Percentiles rank a stretch among this genome's conserved stretches.
These are phyloP conservation scores for Electrona antarctica DNA, from an alignment of 2,113 vertebrate species.

Conservation along the genomic window DNA sequence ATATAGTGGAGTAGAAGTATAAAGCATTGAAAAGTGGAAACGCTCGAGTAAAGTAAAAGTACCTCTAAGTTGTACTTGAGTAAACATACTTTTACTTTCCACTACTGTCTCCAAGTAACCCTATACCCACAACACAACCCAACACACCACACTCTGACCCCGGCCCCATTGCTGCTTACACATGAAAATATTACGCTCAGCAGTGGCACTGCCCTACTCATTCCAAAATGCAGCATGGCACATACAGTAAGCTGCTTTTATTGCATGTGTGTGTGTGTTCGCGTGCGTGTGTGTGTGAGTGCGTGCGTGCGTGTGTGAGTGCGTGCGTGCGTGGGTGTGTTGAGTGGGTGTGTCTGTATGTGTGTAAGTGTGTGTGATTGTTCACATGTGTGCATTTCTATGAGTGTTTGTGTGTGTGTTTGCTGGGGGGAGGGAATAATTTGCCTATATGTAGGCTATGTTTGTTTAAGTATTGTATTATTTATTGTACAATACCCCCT, in stretches of 20 bases:
- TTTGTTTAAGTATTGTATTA: conserved; percentile 72
- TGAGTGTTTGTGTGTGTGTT: conserved; percentile 43
- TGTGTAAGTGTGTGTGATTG: conserved; percentile 14
- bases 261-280: conserved; percentile 73
- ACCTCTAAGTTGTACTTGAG: no score
- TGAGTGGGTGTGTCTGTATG: not conserved
- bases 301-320: conserved; percentile 18
- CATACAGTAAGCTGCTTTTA: conserved; percentile 64
- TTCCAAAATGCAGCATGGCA: conserved; percentile 74
- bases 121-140: conserved; percentile 16
- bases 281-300: conserved; percentile 11
- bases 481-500: conserved; percentile 66
- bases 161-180: conserved; percentile 63
- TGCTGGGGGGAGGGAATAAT: conserved; percentile 51
- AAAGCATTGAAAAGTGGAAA: no score
- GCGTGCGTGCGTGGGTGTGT: not conserved
- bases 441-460: conserved; percentile 73
- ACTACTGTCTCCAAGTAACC: no score
- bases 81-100: no score
- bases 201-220: conserved; percentile 67
- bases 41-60: no score
- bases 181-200: conserved; percentile 60
- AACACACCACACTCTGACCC: conserved; percentile 12
- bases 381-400: conserved; percentile 32
- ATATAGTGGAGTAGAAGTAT: no score